Evolutionary conservation across 2,888 invertebrate species (phyloP).

Genomic region (Euzophera pinguis): DNA sequence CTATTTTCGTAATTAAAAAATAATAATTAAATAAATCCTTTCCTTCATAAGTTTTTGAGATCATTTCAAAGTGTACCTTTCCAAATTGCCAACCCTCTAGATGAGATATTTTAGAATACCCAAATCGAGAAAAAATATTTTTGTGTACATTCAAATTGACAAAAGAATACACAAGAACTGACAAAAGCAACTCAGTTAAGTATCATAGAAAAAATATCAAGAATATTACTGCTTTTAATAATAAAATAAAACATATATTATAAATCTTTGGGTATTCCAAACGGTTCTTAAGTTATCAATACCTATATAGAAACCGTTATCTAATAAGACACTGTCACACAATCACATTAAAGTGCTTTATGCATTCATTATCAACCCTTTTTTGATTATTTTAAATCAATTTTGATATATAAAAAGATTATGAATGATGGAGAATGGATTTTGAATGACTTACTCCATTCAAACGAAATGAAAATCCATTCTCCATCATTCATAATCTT

Average conservation of each 20-base stretch:
- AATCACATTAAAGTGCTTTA: constrained; percentile 35
- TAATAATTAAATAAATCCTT: neutral
- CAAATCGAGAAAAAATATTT: neutral
- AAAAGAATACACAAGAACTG: too few relatives aligned
- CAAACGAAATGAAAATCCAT: too few relatives aligned
- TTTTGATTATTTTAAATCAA: neutral
- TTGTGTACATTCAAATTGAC: too few relatives aligned
- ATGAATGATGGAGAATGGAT: too few relatives aligned
- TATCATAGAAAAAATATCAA: too few relatives aligned
- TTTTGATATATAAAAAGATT: neutral
- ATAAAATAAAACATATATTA: neutral
- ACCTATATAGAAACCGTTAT: constrained; percentile 24
- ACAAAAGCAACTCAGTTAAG: too few relatives aligned
- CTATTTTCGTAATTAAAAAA: neutral
- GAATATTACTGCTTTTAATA: too few relatives aligned
- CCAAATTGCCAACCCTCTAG: neutral
- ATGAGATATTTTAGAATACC: constrained; percentile 2
- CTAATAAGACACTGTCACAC: constrained; percentile 53
- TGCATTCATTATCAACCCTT: neutral
- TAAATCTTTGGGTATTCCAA: constrained; percentile 9
- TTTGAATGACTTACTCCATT: neutral
- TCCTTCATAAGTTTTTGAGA: constrained; percentile 13
- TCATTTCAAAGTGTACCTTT: constrained; percentile 6
- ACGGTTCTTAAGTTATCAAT: constrained; percentile 15
- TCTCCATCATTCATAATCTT: neutral